phyloP scores from a whole-genome alignment of 2,888 invertebrate genomes.

The Ectemnius continuus region DNA sequence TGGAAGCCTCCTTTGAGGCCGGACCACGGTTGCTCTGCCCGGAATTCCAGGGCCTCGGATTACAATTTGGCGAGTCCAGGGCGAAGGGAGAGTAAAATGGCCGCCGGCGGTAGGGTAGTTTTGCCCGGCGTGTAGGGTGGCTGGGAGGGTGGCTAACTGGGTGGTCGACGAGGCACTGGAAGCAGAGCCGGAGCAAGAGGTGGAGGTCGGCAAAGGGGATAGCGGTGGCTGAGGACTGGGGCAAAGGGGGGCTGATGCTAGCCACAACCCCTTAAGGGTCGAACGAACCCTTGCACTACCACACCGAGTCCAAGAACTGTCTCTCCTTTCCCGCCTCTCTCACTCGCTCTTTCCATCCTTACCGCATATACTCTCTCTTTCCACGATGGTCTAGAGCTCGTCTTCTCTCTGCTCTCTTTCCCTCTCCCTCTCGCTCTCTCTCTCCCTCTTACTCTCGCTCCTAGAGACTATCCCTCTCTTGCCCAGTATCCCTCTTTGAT shows the following conservation, averaged over 20 bases:
- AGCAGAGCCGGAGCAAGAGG: conserved; percentile 52
- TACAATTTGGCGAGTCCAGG: conserved; percentile 75
- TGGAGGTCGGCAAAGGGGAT: conserved; percentile 55
- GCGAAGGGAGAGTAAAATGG: conserved; percentile 76
- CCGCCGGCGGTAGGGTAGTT: conserved; percentile 77
- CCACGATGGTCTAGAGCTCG: too few species aligned
- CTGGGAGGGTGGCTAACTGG: conserved; percentile 71
- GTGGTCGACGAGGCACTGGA: conserved; percentile 65
- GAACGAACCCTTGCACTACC: conserved; percentile 76
- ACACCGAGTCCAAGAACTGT: conserved; percentile 70
- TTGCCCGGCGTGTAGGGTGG: conserved; percentile 68
- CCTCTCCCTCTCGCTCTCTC: conserved; percentile 36
- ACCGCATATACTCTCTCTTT: conserved; percentile 14
- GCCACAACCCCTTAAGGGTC: conserved; percentile 79
- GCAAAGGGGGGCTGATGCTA: conserved; percentile 71
- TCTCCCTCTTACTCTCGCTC: conserved; percentile 28
- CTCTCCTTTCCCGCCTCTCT: conserved; percentile 21
- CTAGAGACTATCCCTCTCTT: conserved; percentile 32
- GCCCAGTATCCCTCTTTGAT: conserved; percentile 22
- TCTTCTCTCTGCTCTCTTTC: conserved; percentile 12
- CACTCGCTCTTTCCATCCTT: conserved; percentile 42
- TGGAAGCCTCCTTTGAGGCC: conserved; percentile 70
- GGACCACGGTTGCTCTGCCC: conserved; percentile 66
- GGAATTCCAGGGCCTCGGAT: conserved; percentile 74
- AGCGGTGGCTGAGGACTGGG: conserved; percentile 56